Base-by-base conservation (phyloP, 2,888 invertebrate genomes). In the Drosophila lutescens region DNA sequence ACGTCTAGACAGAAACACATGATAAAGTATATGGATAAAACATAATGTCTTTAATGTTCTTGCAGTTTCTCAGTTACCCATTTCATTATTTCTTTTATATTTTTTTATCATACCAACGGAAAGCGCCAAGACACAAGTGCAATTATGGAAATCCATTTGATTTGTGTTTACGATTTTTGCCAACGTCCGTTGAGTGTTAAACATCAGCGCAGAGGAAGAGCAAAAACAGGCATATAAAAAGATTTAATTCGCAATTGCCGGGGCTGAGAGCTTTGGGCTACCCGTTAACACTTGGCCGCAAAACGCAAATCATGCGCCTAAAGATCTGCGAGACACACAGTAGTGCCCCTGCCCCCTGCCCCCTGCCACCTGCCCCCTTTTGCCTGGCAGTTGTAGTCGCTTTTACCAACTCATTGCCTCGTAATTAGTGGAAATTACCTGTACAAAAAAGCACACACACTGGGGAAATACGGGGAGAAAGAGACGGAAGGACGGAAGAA, bases 381-480 rank as follows among this genome's bases (percentile, higher is more conserved):
- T 2, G 7, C 23, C 26, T n/a, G 23, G n/a, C 41, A n/a, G 32
- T 44, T 34, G 57, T 44, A 26, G 56, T 68, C 67, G 74, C 78
- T 81, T 88, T 88, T 88, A 72, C 80, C 79, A 78, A 81, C 85
- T 87, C 86, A 88, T 85, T 86, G 88, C 75, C 71, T 76, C 76
- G 87, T 86, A 87, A 87, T 87, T 87, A 87, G 87, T 87, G 77
- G 81, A 81, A 83, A 87, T 88, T 86, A 87, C 88, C 81, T 83
- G 75, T 58, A 61, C n/a, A 40, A 26, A 51, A 38, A 53, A 55
- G 2, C 23, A 7, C 7, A 44, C 12, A 43, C 12, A 13, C 10
- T 7, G 46, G 46, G 46, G n/a, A 26, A 47, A 15, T 15, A 56
- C 40, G 10, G 10, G 17, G 17, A 34, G 57, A 26, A 7, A 51